A percentile compares a stretch with the other conserved stretches of the same genome.
These are phyloP conservation scores for Neopipo cinnamomea DNA, from an alignment of 2,113 vertebrate species.

Conservation along the genomic window DNA sequence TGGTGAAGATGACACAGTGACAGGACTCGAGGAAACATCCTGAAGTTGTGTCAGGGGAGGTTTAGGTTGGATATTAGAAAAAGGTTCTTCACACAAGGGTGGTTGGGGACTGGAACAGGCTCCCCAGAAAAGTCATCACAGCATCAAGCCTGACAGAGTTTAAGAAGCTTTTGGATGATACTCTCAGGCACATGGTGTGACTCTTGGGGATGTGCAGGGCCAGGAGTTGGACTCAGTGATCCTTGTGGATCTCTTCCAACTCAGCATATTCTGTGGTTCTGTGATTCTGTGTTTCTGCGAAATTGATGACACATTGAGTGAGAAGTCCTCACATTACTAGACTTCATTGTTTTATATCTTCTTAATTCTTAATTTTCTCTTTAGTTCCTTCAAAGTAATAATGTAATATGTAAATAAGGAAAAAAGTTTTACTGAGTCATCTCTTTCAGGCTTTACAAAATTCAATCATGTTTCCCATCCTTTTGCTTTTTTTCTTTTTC, in stretches of 20 bases:
- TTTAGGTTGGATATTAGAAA: not conserved
- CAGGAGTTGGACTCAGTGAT: not conserved
- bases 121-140: not conserved
- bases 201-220: not conserved
- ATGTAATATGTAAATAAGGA: not conserved
- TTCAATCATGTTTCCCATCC: not conserved
- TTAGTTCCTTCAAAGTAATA: not conserved
- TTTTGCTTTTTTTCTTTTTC: not conserved
- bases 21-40: not conserved
- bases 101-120: not conserved
- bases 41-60: not conserved
- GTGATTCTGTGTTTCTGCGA: not conserved
- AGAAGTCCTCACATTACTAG: not conserved
- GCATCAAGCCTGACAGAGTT: not conserved
- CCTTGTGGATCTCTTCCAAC: not conserved
- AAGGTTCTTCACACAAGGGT: not conserved
- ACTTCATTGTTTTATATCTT: not conserved
- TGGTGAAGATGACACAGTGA: not conserved
- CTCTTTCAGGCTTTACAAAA: not conserved
- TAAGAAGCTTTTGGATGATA: not conserved
- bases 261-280: not conserved
- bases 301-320: not conserved
- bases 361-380: not conserved
- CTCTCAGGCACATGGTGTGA: not conserved
- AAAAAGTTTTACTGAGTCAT: not conserved